phyloP scores from a whole-genome alignment of 2,888 invertebrate species.

The Pheosia tremula region DNA sequence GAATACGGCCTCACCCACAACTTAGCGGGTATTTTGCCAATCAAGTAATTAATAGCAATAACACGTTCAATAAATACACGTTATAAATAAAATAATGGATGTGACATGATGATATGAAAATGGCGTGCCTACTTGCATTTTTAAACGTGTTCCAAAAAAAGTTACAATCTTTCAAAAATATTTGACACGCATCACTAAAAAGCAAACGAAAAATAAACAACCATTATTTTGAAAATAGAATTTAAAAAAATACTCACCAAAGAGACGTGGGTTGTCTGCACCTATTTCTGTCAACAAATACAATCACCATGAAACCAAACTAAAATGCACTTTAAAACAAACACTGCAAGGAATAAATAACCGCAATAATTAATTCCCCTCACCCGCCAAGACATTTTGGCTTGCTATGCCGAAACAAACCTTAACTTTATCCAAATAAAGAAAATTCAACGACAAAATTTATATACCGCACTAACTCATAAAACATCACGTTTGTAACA shows the following conservation, averaged over 20 bases:
- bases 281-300: conserved; percentile 30
- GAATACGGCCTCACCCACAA: too few species aligned
- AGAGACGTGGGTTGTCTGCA: conserved; percentile 29
- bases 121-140: too few species aligned
- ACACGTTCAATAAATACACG: too few species aligned
- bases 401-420: conserved; percentile 18
- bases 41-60: too few species aligned
- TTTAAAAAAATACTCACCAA: conserved; percentile 33
- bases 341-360: background rate
- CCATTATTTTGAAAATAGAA: conserved; percentile 15
- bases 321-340: conserved; percentile 22
- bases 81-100: too few species aligned
- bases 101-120: too few species aligned
- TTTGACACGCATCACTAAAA: conserved; percentile 6
- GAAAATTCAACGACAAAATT: conserved; percentile 4
- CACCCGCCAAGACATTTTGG: background rate
- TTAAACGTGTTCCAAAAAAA: too few species aligned
- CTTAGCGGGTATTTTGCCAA: too few species aligned
- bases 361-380: background rate
- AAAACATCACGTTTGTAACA: conserved; percentile 20
- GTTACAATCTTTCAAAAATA: background rate
- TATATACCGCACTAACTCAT: conserved; percentile 8
- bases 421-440: conserved; percentile 7
- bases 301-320: background rate
- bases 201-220: conserved; percentile 2